A percentile compares a stretch with the other conserved stretches of the same genome.
Evolutionary conservation across 2,797 vertebrate genomes (phyloP).

Genomic region (Rhinogobio ventralis): DNA sequence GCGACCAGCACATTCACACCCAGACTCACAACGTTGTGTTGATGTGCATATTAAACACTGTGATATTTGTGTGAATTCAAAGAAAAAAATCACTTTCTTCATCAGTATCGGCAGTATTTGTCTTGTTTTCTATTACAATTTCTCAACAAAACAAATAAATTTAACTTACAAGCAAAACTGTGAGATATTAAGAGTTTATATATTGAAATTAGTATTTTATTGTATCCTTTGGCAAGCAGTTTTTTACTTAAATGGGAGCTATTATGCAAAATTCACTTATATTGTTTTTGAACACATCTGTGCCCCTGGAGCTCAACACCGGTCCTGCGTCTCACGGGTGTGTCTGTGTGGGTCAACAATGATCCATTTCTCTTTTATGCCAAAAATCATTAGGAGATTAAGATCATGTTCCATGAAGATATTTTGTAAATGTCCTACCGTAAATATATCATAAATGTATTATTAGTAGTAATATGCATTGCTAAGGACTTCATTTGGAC

Average conservation of each 20-base stretch:
- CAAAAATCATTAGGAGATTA: no score
- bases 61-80: background rate
- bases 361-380: no score
- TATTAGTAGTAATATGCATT: no score
- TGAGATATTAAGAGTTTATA: background rate
- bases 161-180: background rate
- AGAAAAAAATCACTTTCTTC: background rate
- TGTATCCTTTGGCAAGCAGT: background rate
- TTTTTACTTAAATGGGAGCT: background rate
- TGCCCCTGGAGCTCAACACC: no score
- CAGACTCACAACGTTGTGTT: background rate
- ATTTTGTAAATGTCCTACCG: no score
- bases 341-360: no score
- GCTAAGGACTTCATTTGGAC: no score
- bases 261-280: no score
- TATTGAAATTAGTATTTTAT: background rate
- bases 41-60: background rate
- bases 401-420: no score
- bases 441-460: no score
- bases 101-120: background rate
- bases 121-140: background rate
- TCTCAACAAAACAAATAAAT: background rate
- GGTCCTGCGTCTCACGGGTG: no score
- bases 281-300: no score
- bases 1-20: background rate